Evolutionary conservation across 2,888 invertebrate genomes (phyloP).

Genomic region (Cristatella mucedo): DNA sequence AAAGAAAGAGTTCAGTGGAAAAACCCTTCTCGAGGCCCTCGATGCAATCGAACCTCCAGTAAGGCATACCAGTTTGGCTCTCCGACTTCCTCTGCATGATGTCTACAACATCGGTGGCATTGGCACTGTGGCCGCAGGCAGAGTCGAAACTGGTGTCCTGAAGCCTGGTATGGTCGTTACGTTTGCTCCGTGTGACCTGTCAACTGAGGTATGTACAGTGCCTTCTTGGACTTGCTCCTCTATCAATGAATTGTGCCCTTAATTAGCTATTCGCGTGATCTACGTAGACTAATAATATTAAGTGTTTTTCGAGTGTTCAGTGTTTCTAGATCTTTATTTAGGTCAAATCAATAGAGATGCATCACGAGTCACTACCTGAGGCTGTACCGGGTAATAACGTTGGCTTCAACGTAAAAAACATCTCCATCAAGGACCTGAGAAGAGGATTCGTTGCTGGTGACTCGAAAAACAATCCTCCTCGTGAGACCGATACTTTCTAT

Average conservation of each 20-base stretch:
- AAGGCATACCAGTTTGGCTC: conserved; percentile 89
- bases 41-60: conserved; percentile 87
- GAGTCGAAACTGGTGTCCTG: conserved; percentile 89
- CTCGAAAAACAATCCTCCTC: conserved; percentile 89
- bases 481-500: conserved; percentile 35
- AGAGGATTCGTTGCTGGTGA: conserved; percentile 98
- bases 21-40: conserved; percentile 86
- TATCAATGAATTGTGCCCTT: too few relatives aligned
- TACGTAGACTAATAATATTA: too few relatives aligned
- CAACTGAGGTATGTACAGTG: conserved; percentile 96
- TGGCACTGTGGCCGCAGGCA: conserved; percentile 98
- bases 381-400: conserved; percentile 98
- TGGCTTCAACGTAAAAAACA: conserved; percentile 99
- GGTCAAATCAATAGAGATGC: conserved; percentile 98
- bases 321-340: too few relatives aligned
- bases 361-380: conserved; percentile 90
- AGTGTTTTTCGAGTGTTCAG: too few relatives aligned
- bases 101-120: conserved; percentile 99
- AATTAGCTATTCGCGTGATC: too few relatives aligned
- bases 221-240: too few relatives aligned
- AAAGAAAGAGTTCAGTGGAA: conserved; percentile 74
- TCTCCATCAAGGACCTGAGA: conserved; percentile 96
- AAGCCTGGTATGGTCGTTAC: conserved; percentile 58
- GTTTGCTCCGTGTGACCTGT: conserved; percentile 86
- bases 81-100: conserved; percentile 96